Evolutionary conservation across 2,113 vertebrate genomes (phyloP), one percentile per base, ranked within the genome.

Genomic region (Ageneiosus marmoratus): DNA sequence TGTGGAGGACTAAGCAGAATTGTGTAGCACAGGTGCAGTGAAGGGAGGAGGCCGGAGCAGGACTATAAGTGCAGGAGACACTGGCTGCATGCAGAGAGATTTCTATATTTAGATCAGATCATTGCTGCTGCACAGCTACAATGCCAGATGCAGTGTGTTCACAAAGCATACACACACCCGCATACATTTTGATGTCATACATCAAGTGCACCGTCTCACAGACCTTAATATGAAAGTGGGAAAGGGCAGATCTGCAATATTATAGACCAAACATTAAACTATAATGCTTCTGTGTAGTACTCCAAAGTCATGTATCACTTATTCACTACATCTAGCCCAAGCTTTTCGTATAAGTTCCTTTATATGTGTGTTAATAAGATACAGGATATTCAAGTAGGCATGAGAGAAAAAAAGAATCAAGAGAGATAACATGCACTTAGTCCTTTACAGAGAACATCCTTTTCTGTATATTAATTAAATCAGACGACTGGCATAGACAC

Each of bases 41-140:
- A 90, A 84, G 50, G 72, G 18, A 50, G 27, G 56, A 75, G 51
- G 89, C 32, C 73, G 34, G 86, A 62, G 69, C 10, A 50, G 41
- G 12, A 82, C 82, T 85, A 50, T 83, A 86, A 90, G 87, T 73
- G 77, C 22, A 51, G 44, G 60, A 86, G 41, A 65, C 69, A 87
- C 87, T 85, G 83, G 84, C 89, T 86, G 87, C 79, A 85, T 89
- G 82, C 87, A 85, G 87, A 79, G 86, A 89, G 85, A 89, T 84
- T 46, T 88, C 91, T 93, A 93, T 92, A 92, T 93, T 91, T 93
- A 94, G 91, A 90, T 87, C 85, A 75, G 89, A 90, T 86, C 86
- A 77, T 89, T 27, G 85, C 85, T 91, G 89, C 89, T 84, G 84
- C 88, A 91, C 83, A 83, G 77, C 29, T 80, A 80, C 48, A 82